Evolutionary conservation across 2,888 invertebrate species (phyloP), one percentile per base, ranked within the genome.

Genomic region (Thecophora atra): DNA sequence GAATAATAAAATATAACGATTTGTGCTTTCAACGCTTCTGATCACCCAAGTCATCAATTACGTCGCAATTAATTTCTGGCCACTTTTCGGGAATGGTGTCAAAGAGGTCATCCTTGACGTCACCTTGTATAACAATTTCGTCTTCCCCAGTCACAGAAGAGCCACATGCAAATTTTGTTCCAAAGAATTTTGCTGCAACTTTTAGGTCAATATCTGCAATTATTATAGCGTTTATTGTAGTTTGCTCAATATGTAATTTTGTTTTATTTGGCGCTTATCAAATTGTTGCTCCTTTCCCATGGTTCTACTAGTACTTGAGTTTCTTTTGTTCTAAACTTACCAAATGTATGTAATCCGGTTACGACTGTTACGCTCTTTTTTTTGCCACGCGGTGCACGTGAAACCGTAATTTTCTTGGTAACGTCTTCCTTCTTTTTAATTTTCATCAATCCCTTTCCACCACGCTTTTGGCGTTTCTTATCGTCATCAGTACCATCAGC

Each of bases 71-170:
- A 85, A 97, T 95, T 89, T 97, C 95, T 71, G 97, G 93, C 98
- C 98, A 99, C 87, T 99, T 99, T 81, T 98, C 98, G 70, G 98
- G 97, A 83, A 99, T 95, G 77, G 99, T 92, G 88, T 99, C 99
- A 87, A 97, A 96, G 28, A 99, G 88, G 80, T 99, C 99, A 89
- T 99, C 98, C 87, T 99, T 98, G 0, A 99, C 97, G 88, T 99
- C 98, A 70, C 98, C 99, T 87, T 99, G 99, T 83, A 99, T 98
- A 62, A 99, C 99, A 83, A 99, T 99, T 88, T 99, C 99, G 89
- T 99, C 99, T 78, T 98, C 97, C 7, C 97, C 98, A 42, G 98
- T 98, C 1, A 99, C 98, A 13, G 99, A 99, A 8, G 98, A 97
- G n/a, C 99, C 99, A 88, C 99, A 99, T 6, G 99, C 98, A 89